These are phyloP conservation scores for Falco berigora DNA, from an alignment of 2,797 vertebrate species.

Conservation along the genomic window DNA sequence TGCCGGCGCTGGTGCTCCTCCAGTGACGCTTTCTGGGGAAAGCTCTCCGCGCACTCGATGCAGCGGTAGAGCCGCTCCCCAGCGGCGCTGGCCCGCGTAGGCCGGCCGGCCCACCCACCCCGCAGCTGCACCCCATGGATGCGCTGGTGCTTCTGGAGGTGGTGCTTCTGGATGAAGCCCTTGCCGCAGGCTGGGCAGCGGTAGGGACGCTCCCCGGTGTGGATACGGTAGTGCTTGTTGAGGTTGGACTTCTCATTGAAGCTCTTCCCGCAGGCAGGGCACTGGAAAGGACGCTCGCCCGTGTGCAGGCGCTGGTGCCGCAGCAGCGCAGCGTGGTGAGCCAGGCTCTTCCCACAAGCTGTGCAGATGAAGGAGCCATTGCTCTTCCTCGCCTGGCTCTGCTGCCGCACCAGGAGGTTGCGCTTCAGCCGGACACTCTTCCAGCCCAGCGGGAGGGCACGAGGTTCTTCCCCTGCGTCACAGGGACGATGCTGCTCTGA, in stretches of 20 bases:
- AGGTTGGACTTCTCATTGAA: conserved; percentile 64
- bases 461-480: neutral
- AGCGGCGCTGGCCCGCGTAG: neutral
- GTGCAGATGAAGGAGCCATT: conserved; percentile 61
- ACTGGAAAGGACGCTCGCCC: conserved; percentile 59
- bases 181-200: conserved; percentile 53
- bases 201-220: conserved; percentile 41
- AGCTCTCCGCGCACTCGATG: conserved; percentile 49
- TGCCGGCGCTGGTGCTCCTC: conserved; percentile 58
- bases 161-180: conserved; percentile 59
- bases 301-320: conserved; percentile 65
- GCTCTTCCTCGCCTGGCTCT: conserved; percentile 3
- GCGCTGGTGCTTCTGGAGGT: conserved; percentile 59
- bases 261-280: conserved; percentile 51
- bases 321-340: conserved; percentile 55
- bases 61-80: conserved; percentile 58
- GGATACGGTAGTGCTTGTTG: conserved; percentile 57
- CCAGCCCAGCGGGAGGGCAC: neutral
- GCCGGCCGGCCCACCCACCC: neutral
- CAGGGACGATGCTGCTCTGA: neutral
- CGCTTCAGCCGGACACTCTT: conserved; percentile 15
- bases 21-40: conserved; percentile 19
- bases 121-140: conserved; percentile 14
- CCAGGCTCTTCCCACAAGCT: conserved; percentile 59
- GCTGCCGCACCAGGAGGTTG: conserved; percentile 3